A percentile compares a stretch with the other conserved stretches of the same genome.
Conservation (phyloP, 2,888 invertebrate species). For the Drosophila ustulata region DNA sequence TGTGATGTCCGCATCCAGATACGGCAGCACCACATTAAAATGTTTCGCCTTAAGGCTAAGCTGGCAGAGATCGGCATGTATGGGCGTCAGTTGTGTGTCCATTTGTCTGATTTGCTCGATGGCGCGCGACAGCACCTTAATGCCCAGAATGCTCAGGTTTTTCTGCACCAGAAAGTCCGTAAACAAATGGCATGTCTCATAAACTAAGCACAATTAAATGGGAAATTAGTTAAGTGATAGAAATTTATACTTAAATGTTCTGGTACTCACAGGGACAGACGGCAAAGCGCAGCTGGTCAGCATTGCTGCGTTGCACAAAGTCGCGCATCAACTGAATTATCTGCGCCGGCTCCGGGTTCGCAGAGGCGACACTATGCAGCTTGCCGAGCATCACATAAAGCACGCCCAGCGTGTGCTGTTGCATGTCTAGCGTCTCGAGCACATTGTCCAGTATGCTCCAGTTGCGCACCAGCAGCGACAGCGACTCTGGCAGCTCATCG, state of each 20-base stretch:
- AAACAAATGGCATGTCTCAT: slow-evolving; percentile 94
- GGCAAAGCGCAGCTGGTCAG: slow-evolving; percentile 94
- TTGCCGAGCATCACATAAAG: slow-evolving; percentile 94
- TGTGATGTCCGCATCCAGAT: slow-evolving; percentile 95
- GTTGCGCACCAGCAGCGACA: slow-evolving; percentile 92
- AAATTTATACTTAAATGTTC: neutral
- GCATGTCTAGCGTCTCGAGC: slow-evolving; percentile 94
- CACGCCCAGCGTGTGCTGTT: slow-evolving; percentile 96
- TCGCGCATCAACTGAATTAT: slow-evolving; percentile 92
- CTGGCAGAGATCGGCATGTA: slow-evolving; percentile 97
- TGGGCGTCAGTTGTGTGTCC: slow-evolving; percentile 95
- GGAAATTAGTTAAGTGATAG: neutral
- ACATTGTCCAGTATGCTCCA: slow-evolving; percentile 94
- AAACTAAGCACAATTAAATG: slow-evolving; percentile 87
- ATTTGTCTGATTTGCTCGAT: slow-evolving; percentile 94
- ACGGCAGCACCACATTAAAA: slow-evolving; percentile 95
- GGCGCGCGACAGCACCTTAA: slow-evolving; percentile 92
- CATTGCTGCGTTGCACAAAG: slow-evolving; percentile 94
- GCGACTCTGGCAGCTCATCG: slow-evolving; percentile 90
- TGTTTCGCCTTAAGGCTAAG: slow-evolving; percentile 95
- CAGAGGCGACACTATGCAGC: slow-evolving; percentile 87
- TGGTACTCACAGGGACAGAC: slow-evolving; percentile 87
- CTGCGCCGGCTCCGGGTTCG: slow-evolving; percentile 79
- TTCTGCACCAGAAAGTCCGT: slow-evolving; percentile 92
- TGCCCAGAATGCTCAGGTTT: slow-evolving; percentile 91